A percentile compares a stretch with the other conserved stretches of the same genome.
Evolutionary conservation across 2,888 invertebrate genomes (phyloP).

Genomic region (Cotesia congregata): DNA sequence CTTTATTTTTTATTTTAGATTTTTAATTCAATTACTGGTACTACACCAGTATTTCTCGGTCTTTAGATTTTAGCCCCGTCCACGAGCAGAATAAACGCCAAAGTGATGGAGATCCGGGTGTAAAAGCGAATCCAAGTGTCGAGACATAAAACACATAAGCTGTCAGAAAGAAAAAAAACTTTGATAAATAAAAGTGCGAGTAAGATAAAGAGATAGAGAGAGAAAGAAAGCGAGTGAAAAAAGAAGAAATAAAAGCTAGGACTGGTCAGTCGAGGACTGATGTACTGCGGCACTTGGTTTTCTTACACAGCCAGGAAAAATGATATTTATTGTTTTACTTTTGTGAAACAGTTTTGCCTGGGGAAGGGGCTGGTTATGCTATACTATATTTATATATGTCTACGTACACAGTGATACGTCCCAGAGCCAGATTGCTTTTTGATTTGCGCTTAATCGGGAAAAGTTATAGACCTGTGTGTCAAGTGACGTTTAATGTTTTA

Average conservation of each 20-base stretch:
- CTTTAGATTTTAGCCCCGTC: neutral
- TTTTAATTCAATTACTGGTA: neutral
- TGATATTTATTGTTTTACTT: constrained; percentile 62
- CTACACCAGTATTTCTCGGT: neutral
- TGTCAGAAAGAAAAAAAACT: constrained; percentile 33
- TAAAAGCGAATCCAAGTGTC: constrained; percentile 31
- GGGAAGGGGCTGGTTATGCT: neutral
- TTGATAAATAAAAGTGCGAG: constrained; percentile 19
- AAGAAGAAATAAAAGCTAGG: neutral
- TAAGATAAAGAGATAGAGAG: constrained; percentile 32
- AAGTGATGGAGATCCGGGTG: neutral
- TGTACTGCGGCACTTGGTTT: constrained; percentile 50
- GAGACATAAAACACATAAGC: constrained; percentile 25
- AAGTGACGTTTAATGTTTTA: constrained; percentile 51
- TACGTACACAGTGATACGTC: constrained; percentile 22
- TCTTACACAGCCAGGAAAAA: constrained; percentile 31
- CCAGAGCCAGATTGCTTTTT: constrained; percentile 65
- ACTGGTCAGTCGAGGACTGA: constrained; percentile 43
- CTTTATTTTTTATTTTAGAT: neutral
- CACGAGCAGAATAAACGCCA: neutral
- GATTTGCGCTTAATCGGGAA: constrained; percentile 69
- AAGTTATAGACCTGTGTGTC: constrained; percentile 63
- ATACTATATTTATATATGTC: constrained; percentile 10
- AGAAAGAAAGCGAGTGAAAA: constrained; percentile 25
- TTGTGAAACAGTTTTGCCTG: constrained; percentile 35